Evolutionary conservation across 2,888 invertebrate species (phyloP).

Genomic region (Xylocampa areola): DNA sequence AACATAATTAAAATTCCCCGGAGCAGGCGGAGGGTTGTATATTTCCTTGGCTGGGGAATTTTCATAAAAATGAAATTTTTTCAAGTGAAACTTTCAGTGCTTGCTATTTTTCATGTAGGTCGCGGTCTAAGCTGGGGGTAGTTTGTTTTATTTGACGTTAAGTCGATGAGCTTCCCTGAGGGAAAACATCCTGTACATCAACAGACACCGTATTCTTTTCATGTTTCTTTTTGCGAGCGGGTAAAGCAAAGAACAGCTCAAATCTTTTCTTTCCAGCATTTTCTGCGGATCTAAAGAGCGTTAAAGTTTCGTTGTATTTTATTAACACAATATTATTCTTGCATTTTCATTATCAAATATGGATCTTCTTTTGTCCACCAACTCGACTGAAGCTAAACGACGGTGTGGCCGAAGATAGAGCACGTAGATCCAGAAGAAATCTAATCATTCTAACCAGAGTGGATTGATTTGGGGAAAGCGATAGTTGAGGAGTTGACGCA

Average conservation of each 20-base stretch:
- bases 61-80: slow-evolving; percentile 53
- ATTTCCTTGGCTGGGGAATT: slow-evolving; percentile 51
- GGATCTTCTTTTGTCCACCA: too few species aligned
- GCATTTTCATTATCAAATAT: too few species aligned
- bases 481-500: too few species aligned
- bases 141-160: slow-evolving; percentile 45
- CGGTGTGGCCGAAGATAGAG: too few species aligned
- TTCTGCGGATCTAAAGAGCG: too few species aligned
- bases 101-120: slow-evolving; percentile 39
- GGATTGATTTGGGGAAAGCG: too few species aligned
- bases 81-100: slow-evolving; percentile 35
- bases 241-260: background rate
- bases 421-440: too few species aligned
- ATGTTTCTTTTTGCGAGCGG: background rate
- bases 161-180: slow-evolving; percentile 42
- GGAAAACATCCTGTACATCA: slow-evolving; percentile 29
- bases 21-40: slow-evolving; percentile 49
- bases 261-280: too few species aligned
- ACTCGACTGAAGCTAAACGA: too few species aligned
- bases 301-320: too few species aligned
- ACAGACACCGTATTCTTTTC: background rate
- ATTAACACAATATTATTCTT: too few species aligned
- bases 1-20: slow-evolving; percentile 81
- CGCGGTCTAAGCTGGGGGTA: slow-evolving; percentile 21
- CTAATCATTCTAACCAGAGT: too few species aligned